Percentiles rank a stretch among this genome's conserved stretches.
Evolutionary conservation across 2,888 invertebrate genomes (phyloP).

Genomic region (Plagodis pulveraria): DNA sequence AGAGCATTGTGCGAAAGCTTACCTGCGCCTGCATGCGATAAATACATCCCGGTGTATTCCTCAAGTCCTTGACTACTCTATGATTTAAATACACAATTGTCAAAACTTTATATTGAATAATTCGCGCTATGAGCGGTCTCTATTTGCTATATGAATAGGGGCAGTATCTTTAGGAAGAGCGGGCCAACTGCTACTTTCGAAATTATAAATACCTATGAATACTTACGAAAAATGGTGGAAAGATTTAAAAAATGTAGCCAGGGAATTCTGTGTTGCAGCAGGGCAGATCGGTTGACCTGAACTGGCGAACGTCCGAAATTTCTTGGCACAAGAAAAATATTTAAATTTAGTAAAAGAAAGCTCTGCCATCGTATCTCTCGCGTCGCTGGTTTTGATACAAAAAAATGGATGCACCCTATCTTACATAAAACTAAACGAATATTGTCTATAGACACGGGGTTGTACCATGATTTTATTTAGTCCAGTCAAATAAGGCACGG

Average conservation of each 20-base stretch:
- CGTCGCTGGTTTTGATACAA: slow-evolving; percentile 1
- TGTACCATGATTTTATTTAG: neutral
- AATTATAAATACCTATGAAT: no score
- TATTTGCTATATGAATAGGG: no score
- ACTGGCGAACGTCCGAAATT: slow-evolving; percentile 40
- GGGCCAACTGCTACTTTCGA: no score
- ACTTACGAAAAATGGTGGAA: neutral
- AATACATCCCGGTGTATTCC: no score
- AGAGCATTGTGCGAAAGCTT: no score
- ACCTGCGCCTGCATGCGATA: no score
- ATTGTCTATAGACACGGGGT: neutral
- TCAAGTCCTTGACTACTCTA: no score
- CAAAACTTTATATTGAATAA: no score
- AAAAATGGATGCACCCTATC: neutral
- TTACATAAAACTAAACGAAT: neutral
- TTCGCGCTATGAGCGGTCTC: no score
- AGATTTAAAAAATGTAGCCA: slow-evolving; percentile 1
- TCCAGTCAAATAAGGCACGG: no score
- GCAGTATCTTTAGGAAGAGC: no score
- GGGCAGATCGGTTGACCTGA: slow-evolving; percentile 37
- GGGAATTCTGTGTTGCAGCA: slow-evolving; percentile 7
- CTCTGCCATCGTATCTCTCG: slow-evolving; percentile 1
- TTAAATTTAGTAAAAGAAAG: slow-evolving; percentile 8
- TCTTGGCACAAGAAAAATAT: slow-evolving; percentile 25
- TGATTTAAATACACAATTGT: no score